Evolutionary conservation across 1,140 invertebrate species (phyloP), one percentile per base, ranked within the genome.

Genomic region (Kradibia gibbosae): DNA sequence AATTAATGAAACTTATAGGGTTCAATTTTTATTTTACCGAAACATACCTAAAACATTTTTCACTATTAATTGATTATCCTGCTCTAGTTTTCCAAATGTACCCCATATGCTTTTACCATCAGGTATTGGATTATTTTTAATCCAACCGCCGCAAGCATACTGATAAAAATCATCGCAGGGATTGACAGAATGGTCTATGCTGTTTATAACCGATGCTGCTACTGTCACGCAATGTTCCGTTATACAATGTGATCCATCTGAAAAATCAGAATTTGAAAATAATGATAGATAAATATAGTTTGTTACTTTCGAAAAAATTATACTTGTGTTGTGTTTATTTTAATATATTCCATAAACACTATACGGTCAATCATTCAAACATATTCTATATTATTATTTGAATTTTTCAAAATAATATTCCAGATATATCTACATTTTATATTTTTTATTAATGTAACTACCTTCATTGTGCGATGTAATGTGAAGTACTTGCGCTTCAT

Each of bases 101-200:
- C 96, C 96, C 98, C 98, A 99, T 73, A 94, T 95, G n/a, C 95
- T 95, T 88, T 97, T 96, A n/a, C 95, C 96, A 89, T 96, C 95
- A 0, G 98, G 98, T 82, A 98, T 96, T 0, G 97, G 97, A 91
- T 99, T 98, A 70, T 95, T 94, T 85, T 95, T 94, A 36, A 98
- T 94, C 98, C 98, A 99, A 0, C 96, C 96, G 22, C 97, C 97
- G 87, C 98, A 99, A 0, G 98, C 94, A 90, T 96, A 99, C 77
- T 96, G 93, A 90, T 99, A 99, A 91, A 99, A 99, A 90, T 99
- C 97, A 13, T 97, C 93, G 89, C 98, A 99, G 0, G 98, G 98
- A 89, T 98, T 93, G 3, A 95, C 93, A 1, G 90, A 92, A 0
- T 90, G 88, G 88, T 99, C 96, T 90, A 99, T 95, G 1, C 96